Base-by-base conservation (phyloP, 2,113 vertebrate genomes). In the Lonchura striata region DNA sequence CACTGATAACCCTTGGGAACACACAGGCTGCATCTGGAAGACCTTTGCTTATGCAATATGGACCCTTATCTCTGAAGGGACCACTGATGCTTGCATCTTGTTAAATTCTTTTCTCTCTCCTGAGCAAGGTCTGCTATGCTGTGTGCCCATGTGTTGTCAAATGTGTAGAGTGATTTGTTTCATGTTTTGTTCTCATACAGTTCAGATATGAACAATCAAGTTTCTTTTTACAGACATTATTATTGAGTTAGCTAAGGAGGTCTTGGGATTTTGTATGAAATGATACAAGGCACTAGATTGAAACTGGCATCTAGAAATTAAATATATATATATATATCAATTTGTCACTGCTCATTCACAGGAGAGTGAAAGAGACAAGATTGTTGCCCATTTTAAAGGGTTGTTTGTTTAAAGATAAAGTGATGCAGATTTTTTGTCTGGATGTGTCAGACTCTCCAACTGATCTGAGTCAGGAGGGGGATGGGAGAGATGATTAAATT, bases 401-500 rank as follows among this genome's bases (percentile, higher is more conserved):
- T 22, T 76, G 11, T 76, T 90, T 85, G 19, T 90, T 82, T 47
- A 68, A 78, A 66, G 24, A 30, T 17, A 11, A 60, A 65, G 3
- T 39, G 4, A 49, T 42, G 2, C 0, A n/a, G 2, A 23, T 49
- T 0, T 86, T 82, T 93, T 49, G 6, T 50, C 11, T 44, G 31
- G 19, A 79, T 7, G 9, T n/a, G 27, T 68, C 30, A 54, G 15
- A 75, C 15, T 57, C 23, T 71, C 31, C 35, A 53, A 6, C 12
- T 44, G 27, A 61, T 59, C 20, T 61, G 25, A 74, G 5, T n/a
- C 27, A 59, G 35, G 21, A 59, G 19, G 16, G 19, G 71, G 13
- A 57, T 42, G 30, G 23, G 3, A 37, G 10, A 44, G 10, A 60
- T 54, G 4, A 61, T 54, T 89, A 41, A 42, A 71, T 87, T 68